These are phyloP conservation scores for Dorcus hopei DNA, from an alignment of 2,888 invertebrate genomes.

Conservation along the genomic window DNA sequence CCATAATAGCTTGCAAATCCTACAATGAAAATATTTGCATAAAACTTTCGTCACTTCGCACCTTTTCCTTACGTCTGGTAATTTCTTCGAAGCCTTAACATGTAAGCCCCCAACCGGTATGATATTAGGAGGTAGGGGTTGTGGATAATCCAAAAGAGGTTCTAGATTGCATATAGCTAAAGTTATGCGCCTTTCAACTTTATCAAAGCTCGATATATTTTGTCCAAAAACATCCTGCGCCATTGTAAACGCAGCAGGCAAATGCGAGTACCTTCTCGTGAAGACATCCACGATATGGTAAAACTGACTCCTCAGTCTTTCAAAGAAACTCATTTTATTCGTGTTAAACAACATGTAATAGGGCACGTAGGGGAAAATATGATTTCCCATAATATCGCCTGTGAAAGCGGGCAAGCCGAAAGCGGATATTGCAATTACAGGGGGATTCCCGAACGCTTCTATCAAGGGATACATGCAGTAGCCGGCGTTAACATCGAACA, in stretches of 20 bases:
- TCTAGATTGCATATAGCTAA: slow-evolving; percentile 38
- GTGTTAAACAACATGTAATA: slow-evolving; percentile 23
- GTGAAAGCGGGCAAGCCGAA: slow-evolving; percentile 20
- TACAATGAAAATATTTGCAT: slow-evolving; percentile 1
- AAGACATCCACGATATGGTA: slow-evolving; percentile 10
- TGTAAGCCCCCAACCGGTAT: slow-evolving; percentile 45
- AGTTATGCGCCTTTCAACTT: slow-evolving; percentile 32
- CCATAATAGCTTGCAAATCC: slow-evolving; percentile 28
- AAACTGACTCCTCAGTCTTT: slow-evolving; percentile 30
- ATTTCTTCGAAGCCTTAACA: slow-evolving; percentile 27
- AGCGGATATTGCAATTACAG: slow-evolving; percentile 24
- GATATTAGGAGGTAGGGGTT: slow-evolving; percentile 40
- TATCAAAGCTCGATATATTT: slow-evolving; percentile 26
- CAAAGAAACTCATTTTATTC: slow-evolving; percentile 28
- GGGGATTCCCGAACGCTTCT: slow-evolving; percentile 26
- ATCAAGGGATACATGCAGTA: slow-evolving; percentile 27
- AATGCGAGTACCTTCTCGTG: slow-evolving; percentile 17
- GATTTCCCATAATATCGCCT: slow-evolving; percentile 19
- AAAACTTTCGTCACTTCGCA: neutral
- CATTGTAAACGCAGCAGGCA: slow-evolving; percentile 20
- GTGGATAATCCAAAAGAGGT: slow-evolving; percentile 35
- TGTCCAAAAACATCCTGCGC: slow-evolving; percentile 31
- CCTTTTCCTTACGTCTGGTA: slow-evolving; percentile 33
- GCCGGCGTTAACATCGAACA: slow-evolving; percentile 24
- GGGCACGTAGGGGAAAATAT: slow-evolving; percentile 32